These are phyloP conservation scores for Glossophaga mutica DNA, from an alignment of 2,797 vertebrate species.

Conservation along the genomic window DNA sequence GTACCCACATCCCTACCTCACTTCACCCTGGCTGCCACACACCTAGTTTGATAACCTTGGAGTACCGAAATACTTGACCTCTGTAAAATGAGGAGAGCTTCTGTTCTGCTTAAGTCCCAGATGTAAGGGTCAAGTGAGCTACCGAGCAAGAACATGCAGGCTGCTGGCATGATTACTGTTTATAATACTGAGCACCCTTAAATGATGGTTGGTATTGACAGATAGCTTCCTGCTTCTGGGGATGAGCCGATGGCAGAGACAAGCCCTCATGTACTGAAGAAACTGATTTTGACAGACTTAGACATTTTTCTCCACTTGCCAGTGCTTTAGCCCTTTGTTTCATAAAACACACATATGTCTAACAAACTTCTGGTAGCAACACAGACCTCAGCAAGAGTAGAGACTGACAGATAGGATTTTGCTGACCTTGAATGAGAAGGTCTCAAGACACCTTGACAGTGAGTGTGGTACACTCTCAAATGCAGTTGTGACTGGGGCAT, in stretches of 20 bases:
- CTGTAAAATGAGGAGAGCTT: neutral
- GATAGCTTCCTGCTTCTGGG: neutral
- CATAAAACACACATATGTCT: neutral
- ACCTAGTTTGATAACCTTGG: no score
- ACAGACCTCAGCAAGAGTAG: neutral
- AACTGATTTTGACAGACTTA: neutral
- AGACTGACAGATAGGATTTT: neutral
- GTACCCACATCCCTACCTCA: neutral
- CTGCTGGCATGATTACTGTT: neutral
- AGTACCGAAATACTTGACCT: neutral
- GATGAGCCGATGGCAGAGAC: neutral
- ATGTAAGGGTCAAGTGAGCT: neutral
- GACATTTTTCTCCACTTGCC: neutral
- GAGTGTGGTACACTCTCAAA: neutral
- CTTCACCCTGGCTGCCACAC: neutral
- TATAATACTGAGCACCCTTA: neutral
- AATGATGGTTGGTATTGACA: neutral
- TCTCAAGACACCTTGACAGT: accelerated
- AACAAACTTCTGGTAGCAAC: no score
- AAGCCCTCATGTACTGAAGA: neutral
- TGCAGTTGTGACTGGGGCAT: neutral
- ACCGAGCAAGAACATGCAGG: accelerated
- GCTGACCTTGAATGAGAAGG: neutral
- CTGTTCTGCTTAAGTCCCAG: neutral
- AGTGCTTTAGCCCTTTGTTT: neutral